These are phyloP conservation scores for Pica pica DNA, from an alignment of 2,113 vertebrate species.

Conservation along the genomic window DNA sequence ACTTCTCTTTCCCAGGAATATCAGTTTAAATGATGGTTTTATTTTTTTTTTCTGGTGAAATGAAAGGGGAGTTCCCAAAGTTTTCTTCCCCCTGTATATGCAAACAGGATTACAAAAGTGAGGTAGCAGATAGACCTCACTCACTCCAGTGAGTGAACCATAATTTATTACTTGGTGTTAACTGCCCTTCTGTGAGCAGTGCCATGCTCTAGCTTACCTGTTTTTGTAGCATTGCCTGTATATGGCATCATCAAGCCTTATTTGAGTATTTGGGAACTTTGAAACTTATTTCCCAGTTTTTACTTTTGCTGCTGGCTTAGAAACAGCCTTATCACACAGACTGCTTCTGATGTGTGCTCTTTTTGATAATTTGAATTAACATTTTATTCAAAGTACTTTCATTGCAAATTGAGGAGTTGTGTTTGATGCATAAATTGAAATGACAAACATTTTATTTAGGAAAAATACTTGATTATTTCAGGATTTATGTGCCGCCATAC, in stretches of 20 bases:
- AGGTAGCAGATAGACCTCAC: background rate
- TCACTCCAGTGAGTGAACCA: too few relatives aligned
- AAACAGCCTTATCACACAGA: background rate
- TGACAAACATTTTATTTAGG: background rate
- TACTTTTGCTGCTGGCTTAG: background rate
- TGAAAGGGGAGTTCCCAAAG: background rate
- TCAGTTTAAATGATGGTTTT: background rate
- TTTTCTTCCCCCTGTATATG: background rate
- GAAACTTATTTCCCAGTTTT: background rate
- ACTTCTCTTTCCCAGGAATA: background rate
- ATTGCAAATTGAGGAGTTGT: background rate
- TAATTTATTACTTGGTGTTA: background rate
- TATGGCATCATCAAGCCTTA: background rate
- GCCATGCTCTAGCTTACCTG: background rate
- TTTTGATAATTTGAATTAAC: background rate
- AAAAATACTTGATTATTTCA: background rate
- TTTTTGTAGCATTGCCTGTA: background rate
- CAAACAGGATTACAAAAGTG: background rate
- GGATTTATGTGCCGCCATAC: accelerated
- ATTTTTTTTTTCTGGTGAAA: background rate
- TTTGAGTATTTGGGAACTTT: background rate
- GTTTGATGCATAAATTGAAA: background rate
- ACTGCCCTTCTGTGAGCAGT: background rate
- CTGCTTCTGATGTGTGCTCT: background rate
- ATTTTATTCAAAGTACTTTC: background rate